Percentiles rank a stretch among this genome's conserved stretches.
Evolutionary conservation across 2,797 vertebrate genomes (phyloP).

Genomic region (Eleutherodactylus coqui): DNA sequence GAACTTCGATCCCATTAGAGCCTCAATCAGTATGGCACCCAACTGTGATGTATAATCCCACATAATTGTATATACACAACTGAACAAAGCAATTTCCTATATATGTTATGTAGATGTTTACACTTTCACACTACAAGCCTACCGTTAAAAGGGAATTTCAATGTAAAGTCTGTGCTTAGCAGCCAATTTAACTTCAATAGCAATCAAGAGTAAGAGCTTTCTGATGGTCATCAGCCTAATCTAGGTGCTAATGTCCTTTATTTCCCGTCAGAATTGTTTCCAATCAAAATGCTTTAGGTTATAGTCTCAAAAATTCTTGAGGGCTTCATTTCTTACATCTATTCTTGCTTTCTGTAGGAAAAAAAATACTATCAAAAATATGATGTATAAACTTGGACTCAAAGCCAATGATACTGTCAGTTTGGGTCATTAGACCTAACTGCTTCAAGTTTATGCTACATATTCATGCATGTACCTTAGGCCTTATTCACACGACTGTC

Average conservation of each 20-base stretch:
- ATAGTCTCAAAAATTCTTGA: not conserved
- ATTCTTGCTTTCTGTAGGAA: not conserved
- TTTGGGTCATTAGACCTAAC: not conserved
- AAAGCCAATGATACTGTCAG: not conserved
- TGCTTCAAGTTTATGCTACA: not conserved
- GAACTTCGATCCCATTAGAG: constrained; percentile 53
- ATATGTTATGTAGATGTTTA: constrained; percentile 44
- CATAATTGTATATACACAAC: constrained; percentile 44
- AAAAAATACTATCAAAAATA: no score
- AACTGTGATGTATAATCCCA: constrained; percentile 48
- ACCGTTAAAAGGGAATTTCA: constrained; percentile 36
- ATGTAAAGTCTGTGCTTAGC: constrained; percentile 43
- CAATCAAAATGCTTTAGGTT: not conserved
- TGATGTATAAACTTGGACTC: not conserved
- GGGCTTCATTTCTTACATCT: not conserved
- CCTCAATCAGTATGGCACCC: constrained; percentile 49
- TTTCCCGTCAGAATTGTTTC: not conserved
- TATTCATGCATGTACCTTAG: not conserved
- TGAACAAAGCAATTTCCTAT: constrained; percentile 40
- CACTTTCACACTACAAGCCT: constrained; percentile 23
- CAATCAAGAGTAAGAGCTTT: not conserved
- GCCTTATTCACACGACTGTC: no score
- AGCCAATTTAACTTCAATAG: constrained; percentile 39
- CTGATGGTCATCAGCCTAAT: not conserved
- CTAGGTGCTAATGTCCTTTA: constrained; percentile 12